Conservation (phyloP, 1,140 invertebrate genomes). For the Anoplophora glabripennis region DNA sequence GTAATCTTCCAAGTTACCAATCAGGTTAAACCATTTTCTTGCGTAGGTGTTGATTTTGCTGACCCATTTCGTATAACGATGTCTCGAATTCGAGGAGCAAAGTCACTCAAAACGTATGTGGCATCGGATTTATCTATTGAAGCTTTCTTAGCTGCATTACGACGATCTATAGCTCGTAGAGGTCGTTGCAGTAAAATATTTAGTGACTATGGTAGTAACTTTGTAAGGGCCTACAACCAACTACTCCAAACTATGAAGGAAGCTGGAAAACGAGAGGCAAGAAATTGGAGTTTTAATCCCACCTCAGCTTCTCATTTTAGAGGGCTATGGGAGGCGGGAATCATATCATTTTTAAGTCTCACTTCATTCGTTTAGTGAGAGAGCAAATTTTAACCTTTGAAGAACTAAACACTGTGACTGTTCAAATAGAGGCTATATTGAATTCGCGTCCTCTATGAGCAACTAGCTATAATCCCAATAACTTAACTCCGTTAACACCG, state of each 20-base stretch:
- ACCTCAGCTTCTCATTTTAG: slow-evolving; percentile 44
- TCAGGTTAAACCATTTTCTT: not conserved
- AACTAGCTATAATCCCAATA: slow-evolving; percentile 30
- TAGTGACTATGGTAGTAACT: slow-evolving; percentile 43
- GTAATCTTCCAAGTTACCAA: slow-evolving; percentile 23
- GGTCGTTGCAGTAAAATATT: slow-evolving; percentile 30
- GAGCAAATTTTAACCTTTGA: slow-evolving; percentile 17
- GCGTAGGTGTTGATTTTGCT: slow-evolving; percentile 11
- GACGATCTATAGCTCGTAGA: slow-evolving; percentile 19
- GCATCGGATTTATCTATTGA: slow-evolving; percentile 16
- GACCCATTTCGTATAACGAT: slow-evolving; percentile 8
- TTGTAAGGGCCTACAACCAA: slow-evolving; percentile 35
- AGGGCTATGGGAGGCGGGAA: slow-evolving; percentile 42
- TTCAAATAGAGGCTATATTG: slow-evolving; percentile 34
- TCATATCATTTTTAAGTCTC: slow-evolving; percentile 27
- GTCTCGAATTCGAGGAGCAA: not conserved
- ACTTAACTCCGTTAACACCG: slow-evolving; percentile 33
- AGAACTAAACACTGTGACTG: slow-evolving; percentile 23
- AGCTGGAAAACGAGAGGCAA: slow-evolving; percentile 1
- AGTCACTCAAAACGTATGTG: slow-evolving; percentile 13
- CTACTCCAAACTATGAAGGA: slow-evolving; percentile 15
- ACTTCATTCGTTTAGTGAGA: slow-evolving; percentile 13
- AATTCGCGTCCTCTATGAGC: slow-evolving; percentile 40
- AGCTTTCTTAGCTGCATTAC: slow-evolving; percentile 17
- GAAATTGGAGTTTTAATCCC: slow-evolving; percentile 47